A percentile compares a stretch with the other conserved stretches of the same genome.
phyloP scores from a whole-genome alignment of 1,140 invertebrate genomes.

The Belonocnema kinseyi region DNA sequence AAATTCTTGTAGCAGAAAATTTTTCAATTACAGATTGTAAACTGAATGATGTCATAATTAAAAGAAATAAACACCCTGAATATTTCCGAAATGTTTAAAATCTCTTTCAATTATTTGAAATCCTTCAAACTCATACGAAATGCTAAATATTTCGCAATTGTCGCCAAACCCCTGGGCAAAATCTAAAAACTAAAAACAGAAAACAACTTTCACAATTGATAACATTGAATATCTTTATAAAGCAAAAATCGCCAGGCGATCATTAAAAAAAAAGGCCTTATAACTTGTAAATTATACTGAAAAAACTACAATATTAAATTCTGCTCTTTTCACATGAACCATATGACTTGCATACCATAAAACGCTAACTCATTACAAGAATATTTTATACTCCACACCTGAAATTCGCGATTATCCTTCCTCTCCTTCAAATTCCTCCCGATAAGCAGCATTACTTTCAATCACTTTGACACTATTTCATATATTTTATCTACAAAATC shows the following conservation, averaged over 20 bases:
- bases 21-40: too few relatives aligned
- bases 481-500: too few relatives aligned
- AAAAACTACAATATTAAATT: constrained; percentile 21
- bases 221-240: constrained; percentile 29
- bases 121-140: too few relatives aligned
- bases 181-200: not conserved
- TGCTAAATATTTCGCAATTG: too few relatives aligned
- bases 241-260: not conserved
- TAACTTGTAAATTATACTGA: not conserved
- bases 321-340: not conserved
- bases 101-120: too few relatives aligned
- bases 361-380: not conserved
- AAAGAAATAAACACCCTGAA: too few relatives aligned
- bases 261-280: not conserved
- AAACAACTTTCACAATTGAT: not conserved
- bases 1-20: too few relatives aligned
- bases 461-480: too few relatives aligned
- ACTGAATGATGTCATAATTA: too few relatives aligned
- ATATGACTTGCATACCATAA: constrained; percentile 2
- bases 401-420: not conserved
- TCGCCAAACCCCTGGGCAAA: not conserved
- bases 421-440: not conserved
- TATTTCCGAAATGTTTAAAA: too few relatives aligned
- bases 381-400: not conserved
- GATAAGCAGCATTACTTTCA: constrained; percentile 7